A percentile compares a stretch with the other conserved stretches of the same genome.
Evolutionary conservation across 2,797 vertebrate species (phyloP).

Genomic region (Aeoliscus strigatus): DNA sequence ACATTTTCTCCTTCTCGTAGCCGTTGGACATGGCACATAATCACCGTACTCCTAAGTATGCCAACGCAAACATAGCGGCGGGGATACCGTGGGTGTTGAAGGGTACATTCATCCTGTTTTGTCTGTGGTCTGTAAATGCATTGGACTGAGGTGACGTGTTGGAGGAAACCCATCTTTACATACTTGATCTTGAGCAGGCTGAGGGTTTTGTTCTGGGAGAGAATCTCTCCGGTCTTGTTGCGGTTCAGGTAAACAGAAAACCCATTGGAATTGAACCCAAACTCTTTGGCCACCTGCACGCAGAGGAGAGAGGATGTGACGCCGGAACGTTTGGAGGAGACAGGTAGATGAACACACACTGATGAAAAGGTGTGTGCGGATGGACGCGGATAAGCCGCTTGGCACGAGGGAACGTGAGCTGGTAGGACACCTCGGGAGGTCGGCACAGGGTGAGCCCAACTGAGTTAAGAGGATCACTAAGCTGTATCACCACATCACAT

Average conservation of each 20-base stretch:
- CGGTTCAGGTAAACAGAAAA: slow-evolving; percentile 95
- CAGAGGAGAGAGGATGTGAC: slow-evolving; percentile 4
- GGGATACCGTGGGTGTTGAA: no score
- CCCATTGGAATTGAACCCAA: slow-evolving; percentile 93
- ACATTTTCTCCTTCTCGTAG: no score
- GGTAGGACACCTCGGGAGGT: slow-evolving; percentile 14
- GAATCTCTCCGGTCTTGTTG: slow-evolving; percentile 92
- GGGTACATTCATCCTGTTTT: no score
- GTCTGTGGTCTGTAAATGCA: no score
- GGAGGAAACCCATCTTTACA: no score
- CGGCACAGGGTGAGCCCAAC: slow-evolving; percentile 5
- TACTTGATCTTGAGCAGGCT: slow-evolving; percentile 95
- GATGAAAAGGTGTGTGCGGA: no score
- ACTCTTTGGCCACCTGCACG: slow-evolving; percentile 93
- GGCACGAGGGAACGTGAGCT: slow-evolving; percentile 6
- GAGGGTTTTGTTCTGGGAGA: slow-evolving; percentile 89
- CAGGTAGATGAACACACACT: no score
- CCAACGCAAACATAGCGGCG: no score
- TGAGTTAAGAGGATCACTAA: slow-evolving; percentile 14
- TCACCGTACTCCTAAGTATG: no score
- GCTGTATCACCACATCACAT: slow-evolving; percentile 5
- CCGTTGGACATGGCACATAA: no score
- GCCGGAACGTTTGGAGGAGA: no score
- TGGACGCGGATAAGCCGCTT: slow-evolving; percentile 30
- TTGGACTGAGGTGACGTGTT: no score